A percentile compares a stretch with the other conserved stretches of the same genome.
Conservation (phyloP, 2,113 vertebrate species). For the Hippocampus zosterae region DNA sequence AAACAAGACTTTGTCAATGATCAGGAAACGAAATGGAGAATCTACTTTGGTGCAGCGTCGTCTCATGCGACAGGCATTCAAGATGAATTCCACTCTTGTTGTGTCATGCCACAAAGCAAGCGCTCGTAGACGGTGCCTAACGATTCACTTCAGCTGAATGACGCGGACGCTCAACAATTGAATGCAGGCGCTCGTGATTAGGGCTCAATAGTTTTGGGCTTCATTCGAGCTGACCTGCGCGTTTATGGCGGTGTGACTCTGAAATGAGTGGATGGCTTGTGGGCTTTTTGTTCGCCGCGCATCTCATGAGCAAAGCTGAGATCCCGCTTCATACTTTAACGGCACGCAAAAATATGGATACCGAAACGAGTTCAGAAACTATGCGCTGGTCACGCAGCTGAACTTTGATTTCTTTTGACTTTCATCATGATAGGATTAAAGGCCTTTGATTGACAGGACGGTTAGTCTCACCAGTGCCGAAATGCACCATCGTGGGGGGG, state of each 20-base stretch:
- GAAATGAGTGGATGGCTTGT: slow-evolving; percentile 25
- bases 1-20: too few species aligned
- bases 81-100: not conserved
- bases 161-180: not conserved
- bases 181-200: slow-evolving; percentile 6
- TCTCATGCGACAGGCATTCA: slow-evolving; percentile 2
- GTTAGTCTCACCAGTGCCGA: not conserved
- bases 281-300: slow-evolving; percentile 37
- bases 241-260: slow-evolving; percentile 32
- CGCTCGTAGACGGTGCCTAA: not conserved
- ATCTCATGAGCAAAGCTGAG: slow-evolving; percentile 44
- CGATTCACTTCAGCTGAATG: not conserved
- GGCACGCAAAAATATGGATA: slow-evolving; percentile 24
- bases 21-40: slow-evolving; percentile 14
- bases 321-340: slow-evolving; percentile 32
- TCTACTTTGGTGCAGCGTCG: slow-evolving; percentile 11
- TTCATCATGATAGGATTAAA: not conserved
- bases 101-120: not conserved
- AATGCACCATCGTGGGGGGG: not conserved
- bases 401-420: not conserved
- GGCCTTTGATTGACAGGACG: not conserved
- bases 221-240: slow-evolving; percentile 57
- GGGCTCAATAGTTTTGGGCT: slow-evolving; percentile 51
- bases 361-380: slow-evolving; percentile 9
- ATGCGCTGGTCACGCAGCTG: not conserved